A percentile compares a stretch with the other conserved stretches of the same genome.
Evolutionary conservation across 64 coral and sea anemone genomes (phyloP).

Genomic region (Catalaphyllia jardinei): DNA sequence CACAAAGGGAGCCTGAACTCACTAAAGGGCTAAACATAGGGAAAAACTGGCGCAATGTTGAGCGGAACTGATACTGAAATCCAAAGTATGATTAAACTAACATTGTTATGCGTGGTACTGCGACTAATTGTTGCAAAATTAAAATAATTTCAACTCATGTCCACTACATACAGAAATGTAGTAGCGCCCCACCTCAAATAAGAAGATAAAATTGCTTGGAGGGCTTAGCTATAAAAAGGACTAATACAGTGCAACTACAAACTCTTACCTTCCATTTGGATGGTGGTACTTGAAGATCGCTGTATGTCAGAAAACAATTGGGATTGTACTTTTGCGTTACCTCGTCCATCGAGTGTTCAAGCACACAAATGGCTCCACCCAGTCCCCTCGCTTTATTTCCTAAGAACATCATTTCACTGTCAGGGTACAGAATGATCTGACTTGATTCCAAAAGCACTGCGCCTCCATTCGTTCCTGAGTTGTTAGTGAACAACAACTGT

Average conservation of each 20-base stretch:
- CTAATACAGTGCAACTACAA: background rate
- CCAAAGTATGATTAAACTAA: no score
- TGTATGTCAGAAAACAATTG: constrained; percentile 73
- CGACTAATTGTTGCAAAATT: no score
- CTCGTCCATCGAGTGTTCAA: constrained; percentile 47
- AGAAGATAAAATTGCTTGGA: no score
- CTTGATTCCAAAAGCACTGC: constrained; percentile 54
- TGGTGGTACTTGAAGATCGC: constrained; percentile 48
- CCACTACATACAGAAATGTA: no score
- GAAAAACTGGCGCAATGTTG: no score
- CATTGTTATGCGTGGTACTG: no score
- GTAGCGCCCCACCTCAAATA: no score
- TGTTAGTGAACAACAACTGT: constrained; percentile 52
- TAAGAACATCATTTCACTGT: constrained; percentile 61
- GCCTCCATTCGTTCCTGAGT: constrained; percentile 63
- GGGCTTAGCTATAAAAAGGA: no score
- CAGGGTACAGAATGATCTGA: constrained; percentile 70
- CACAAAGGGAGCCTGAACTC: no score
- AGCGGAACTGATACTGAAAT: no score
- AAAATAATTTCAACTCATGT: no score
- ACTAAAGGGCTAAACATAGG: no score
- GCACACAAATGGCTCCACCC: constrained; percentile 69
- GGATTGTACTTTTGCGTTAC: constrained; percentile 79
- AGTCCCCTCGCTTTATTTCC: constrained; percentile 47
- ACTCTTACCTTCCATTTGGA: constrained; percentile 82